Conservation (phyloP, 2,113 vertebrate species). For the Equus quagga region DNA sequence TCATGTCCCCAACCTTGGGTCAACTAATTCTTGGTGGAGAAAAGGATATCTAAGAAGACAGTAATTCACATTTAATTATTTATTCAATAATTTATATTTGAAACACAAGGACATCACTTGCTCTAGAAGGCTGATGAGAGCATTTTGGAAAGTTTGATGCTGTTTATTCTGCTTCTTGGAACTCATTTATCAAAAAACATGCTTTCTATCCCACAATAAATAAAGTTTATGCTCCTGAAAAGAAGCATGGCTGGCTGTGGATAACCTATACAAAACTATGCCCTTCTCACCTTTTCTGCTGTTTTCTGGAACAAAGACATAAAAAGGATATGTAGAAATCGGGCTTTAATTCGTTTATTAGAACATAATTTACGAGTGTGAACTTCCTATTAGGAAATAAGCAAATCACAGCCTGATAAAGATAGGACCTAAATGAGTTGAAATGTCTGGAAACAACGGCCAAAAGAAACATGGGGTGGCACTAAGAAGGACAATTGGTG, state of each 20-base stretch:
- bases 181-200: background rate
- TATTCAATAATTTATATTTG: slow-evolving; percentile 30
- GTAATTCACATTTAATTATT: slow-evolving; percentile 35
- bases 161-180: background rate
- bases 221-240: background rate
- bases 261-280: background rate
- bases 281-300: background rate
- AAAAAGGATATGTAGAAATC: slow-evolving; percentile 21
- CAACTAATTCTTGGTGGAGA: background rate
- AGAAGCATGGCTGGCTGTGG: background rate
- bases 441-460: background rate
- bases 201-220: background rate
- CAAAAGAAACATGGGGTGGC: background rate
- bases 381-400: background rate
- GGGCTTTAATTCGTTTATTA: background rate
- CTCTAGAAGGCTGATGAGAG: background rate
- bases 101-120: background rate
- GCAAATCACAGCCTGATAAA: background rate
- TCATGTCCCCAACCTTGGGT: background rate
- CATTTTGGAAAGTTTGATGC: background rate
- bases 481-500: background rate
- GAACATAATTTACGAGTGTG: background rate
- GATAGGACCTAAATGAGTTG: background rate
- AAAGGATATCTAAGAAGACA: slow-evolving; percentile 2
- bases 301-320: background rate